Conservation (phyloP, 2,113 vertebrate genomes). For the Hippocampus mohnikei region DNA sequence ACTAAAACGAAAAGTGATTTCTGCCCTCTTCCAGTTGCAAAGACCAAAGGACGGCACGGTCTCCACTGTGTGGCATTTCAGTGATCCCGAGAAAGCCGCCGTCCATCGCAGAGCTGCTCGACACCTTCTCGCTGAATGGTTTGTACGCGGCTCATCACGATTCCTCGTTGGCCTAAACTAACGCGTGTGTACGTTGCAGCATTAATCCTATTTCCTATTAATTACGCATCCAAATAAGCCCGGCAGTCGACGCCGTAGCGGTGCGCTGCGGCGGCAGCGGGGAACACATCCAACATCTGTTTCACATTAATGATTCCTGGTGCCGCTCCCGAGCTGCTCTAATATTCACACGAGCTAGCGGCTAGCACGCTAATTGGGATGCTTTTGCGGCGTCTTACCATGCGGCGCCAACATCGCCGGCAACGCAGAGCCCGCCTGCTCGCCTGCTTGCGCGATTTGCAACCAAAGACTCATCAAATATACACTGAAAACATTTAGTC, state of each 20-base stretch:
- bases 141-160: constrained; percentile 51
- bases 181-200: background rate
- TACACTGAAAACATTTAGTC: constrained; percentile 2
- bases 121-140: constrained; percentile 65
- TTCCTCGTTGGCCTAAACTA: constrained; percentile 29
- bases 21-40: no score
- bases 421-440: background rate
- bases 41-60: no score
- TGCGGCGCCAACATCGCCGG: constrained; percentile 5
- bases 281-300: constrained; percentile 63
- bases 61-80: constrained; percentile 70
- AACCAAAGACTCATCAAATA: constrained; percentile 22
- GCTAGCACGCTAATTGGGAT: constrained; percentile 42
- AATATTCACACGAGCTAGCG: constrained; percentile 55
- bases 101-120: constrained; percentile 71
- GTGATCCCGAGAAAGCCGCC: constrained; percentile 68
- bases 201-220: constrained; percentile 35
- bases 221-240: constrained; percentile 52
- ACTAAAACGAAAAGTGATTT: constrained; percentile 7
- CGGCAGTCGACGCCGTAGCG: constrained; percentile 33
- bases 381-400: constrained; percentile 46
- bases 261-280: constrained; percentile 33
- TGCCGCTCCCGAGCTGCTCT: constrained; percentile 48
- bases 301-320: constrained; percentile 58
- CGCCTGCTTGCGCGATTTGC: constrained; percentile 2